These are phyloP conservation scores for Catocala fraxini DNA, from an alignment of 2,888 invertebrate species.

Conservation along the genomic window DNA sequence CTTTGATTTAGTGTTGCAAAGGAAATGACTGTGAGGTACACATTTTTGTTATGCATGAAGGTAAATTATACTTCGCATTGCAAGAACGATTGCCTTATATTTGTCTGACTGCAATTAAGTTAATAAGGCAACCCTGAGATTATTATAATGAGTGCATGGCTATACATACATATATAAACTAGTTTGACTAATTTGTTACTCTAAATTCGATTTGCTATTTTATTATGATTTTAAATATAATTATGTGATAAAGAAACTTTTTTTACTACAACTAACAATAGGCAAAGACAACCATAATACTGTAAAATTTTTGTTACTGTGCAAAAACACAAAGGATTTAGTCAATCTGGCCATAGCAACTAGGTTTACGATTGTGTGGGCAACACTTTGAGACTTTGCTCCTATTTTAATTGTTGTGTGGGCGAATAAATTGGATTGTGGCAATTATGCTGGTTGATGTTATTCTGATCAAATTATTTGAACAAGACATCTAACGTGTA, in stretches of 20 bases:
- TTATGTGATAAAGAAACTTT: neutral
- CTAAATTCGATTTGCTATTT: no score
- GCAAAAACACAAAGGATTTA: constrained; percentile 5
- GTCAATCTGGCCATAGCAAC: constrained; percentile 16
- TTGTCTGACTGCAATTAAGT: constrained; percentile 30
- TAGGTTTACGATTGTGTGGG: constrained; percentile 13
- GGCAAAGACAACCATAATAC: neutral
- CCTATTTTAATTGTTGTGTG: constrained; percentile 28
- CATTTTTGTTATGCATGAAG: constrained; percentile 38
- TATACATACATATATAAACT: no score
- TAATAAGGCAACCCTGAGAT: constrained; percentile 33
- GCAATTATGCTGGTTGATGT: constrained; percentile 11
- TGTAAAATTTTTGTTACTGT: constrained; percentile 1
- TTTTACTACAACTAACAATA: neutral
- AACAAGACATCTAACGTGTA: no score
- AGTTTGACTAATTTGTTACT: neutral
- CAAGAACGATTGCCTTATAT: constrained; percentile 19
- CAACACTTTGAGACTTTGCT: constrained; percentile 25
- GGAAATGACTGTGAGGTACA: constrained; percentile 36
- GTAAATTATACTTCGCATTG: constrained; percentile 30
- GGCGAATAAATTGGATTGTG: constrained; percentile 23
- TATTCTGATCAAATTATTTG: no score
- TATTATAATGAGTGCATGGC: constrained; percentile 1
- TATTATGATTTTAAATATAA: neutral
- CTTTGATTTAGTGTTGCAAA: constrained; percentile 40